Conservation (phyloP, 2,888 invertebrate species). For the Anthoptus insignis region DNA sequence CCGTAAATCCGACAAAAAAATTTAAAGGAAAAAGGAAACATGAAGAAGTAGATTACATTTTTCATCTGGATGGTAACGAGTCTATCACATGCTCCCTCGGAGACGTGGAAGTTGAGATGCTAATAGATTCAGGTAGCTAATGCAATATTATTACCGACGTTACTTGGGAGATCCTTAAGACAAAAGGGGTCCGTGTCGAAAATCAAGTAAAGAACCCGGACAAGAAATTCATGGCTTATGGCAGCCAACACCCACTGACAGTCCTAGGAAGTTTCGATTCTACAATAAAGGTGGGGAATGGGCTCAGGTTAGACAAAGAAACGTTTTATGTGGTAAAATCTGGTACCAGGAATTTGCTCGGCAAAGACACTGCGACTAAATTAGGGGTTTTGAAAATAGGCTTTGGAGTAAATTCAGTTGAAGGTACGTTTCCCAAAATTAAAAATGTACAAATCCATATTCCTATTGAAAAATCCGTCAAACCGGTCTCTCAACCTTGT, state of each 20-base stretch:
- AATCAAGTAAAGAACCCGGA: too few species aligned
- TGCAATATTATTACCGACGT: too few species aligned
- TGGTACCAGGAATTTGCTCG: neutral
- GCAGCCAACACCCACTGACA: neutral
- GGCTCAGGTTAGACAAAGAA: too few species aligned
- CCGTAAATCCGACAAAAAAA: too few species aligned
- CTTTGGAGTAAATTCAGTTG: neutral
- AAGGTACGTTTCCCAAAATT: neutral
- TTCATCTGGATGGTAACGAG: neutral
- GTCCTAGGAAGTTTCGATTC: neutral
- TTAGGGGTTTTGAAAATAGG: neutral
- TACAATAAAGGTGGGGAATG: too few species aligned
- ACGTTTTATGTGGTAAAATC: neutral
- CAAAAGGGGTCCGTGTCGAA: too few species aligned
- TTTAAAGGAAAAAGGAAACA: too few species aligned
- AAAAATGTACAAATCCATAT: neutral
- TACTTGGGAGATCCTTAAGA: neutral
- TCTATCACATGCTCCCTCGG: neutral
- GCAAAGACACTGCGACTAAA: neutral
- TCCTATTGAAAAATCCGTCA: neutral
- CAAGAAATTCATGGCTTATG: neutral
- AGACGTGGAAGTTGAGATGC: neutral
- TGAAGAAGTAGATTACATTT: neutral
- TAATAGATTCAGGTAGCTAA: neutral
- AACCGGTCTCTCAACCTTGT: neutral